Evolutionary conservation across 2,888 invertebrate species (phyloP), one percentile per base, ranked within the genome.

Genomic region (Allolobophora icterica): DNA sequence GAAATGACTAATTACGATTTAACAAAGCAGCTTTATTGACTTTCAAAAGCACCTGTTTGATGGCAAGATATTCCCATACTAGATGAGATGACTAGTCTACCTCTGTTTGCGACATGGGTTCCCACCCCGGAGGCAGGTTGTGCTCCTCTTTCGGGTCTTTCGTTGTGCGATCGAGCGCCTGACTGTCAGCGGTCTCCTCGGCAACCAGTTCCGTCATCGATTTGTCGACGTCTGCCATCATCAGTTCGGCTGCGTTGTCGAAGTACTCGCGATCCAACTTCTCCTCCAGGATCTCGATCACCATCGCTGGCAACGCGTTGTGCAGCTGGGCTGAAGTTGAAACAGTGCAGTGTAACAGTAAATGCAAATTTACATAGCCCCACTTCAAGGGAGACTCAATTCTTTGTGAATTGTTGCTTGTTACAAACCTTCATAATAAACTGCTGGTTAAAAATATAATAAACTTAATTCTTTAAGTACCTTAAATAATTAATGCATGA

Each of bases 221-320:
- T 15, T 45, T 38, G 34, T 89, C 52, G 17, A 45, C 71, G 13
- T 91, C 90, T 83, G 91, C 91, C 90, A 92, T 90, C 91, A 92
- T 91, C 42, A 92, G 90, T 91, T 94, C 93, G 19, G 93, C 93
- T 42, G 94, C 93, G 92, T 93, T 94, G 87, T 94, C 93, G 34
- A 94, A 93, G 91, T 94, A 94, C 90, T 94, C 94, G 87, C 94
- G 93, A 91, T 94, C 94, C 87, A 94, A 92, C 89, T 94, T 94
- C 90, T 94, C 94, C 92, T 94, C 94, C 58, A 95, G 93, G 21
- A 95, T 94, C 91, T 94, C 94, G 33, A 94, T 94, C 84, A 95
- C 94, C 93, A 94, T 94, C 30, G 93, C 91, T 13, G 95, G 94
- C 90, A 95, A 92, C 11, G 94, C 94, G n/a, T 93, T 93, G 90